Base-by-base conservation (phyloP, 2,888 invertebrate genomes). In the Steinernema carpocapsae region DNA sequence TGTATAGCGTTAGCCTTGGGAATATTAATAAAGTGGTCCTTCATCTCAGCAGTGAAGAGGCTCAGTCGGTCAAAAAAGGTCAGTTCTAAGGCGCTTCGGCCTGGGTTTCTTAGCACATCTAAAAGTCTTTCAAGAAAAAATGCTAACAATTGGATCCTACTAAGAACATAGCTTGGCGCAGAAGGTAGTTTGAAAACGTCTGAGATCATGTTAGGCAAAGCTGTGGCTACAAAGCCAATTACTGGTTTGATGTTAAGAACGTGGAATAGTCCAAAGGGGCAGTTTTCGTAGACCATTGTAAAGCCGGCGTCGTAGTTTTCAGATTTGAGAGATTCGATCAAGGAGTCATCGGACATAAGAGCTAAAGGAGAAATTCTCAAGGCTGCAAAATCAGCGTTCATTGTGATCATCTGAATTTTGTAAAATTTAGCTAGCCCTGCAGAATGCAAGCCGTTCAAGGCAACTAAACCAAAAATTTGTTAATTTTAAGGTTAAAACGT, bases 191-290 rank as follows among this genome's bases (percentile, higher is more conserved):
- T 22, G 4, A 56, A 24, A 12, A 26, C 19, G 14, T 26, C 2
- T 12, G 56, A 26, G 17, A 56, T 26, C 24, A 26, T 26, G 22
- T 56, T 56, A 3, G 56, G 56, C 56, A 56, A 24, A 3, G 56
- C 26, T 6, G 56, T 56, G 24, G 56, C 56, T 4, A 56, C 17
- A 22, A 22, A 56, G 56, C 56, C 56, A 22, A 56, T 19, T 6
- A 56, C 56, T 10, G 56, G 56, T 26, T 56, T 56, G 56, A 56
- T 56, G 56, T 56, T 26, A 3, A 56, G 56, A 4, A 56, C n/a
- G 26, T 56, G 56, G 6, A 56, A 56, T 4, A 56, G 12, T 26
- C 56, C 56, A 26, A 56, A 56, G 2, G 56, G 56, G 56, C 26
- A 56, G 26, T 3, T 12, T 26, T 56, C 56, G 17, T 56, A 56